Conservation (phyloP, 2,797 vertebrate species). For the Mus minutoides region DNA sequence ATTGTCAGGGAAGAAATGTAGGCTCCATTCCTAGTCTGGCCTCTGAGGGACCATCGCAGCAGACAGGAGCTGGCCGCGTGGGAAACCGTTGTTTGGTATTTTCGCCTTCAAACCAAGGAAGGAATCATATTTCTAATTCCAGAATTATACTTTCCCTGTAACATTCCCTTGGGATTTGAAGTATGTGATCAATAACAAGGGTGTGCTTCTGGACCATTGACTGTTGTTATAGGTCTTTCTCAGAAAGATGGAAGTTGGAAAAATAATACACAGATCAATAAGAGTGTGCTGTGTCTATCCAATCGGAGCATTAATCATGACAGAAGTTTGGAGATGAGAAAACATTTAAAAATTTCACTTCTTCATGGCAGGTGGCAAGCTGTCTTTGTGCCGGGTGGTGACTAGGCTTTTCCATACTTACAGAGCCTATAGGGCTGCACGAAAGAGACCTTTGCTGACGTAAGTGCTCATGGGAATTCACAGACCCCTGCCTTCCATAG, state of each 20-base stretch:
- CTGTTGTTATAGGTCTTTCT: slow-evolving; percentile 31
- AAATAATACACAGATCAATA: slow-evolving; percentile 55
- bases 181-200: slow-evolving; percentile 39
- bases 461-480: background rate
- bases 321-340: slow-evolving; percentile 22
- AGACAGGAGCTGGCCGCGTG: background rate
- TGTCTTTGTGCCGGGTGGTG: background rate
- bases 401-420: background rate
- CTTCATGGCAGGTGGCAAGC: slow-evolving; percentile 11
- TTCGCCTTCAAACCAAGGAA: slow-evolving; percentile 48
- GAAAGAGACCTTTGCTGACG: background rate
- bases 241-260: slow-evolving; percentile 6
- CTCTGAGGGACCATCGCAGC: slow-evolving; percentile 44
- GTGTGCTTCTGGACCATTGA: background rate
- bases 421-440: background rate
- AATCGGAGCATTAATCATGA: slow-evolving; percentile 17
- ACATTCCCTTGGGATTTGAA: slow-evolving; percentile 53
- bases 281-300: slow-evolving; percentile 34
- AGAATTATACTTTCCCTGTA: slow-evolving; percentile 53
- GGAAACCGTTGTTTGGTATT: slow-evolving; percentile 27
- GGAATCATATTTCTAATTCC: slow-evolving; percentile 39
- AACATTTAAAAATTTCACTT: slow-evolving; percentile 10
- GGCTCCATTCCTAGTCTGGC: slow-evolving; percentile 41
- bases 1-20: slow-evolving; percentile 67
- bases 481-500: background rate